Percentiles rank a stretch among this genome's conserved stretches.
These are phyloP conservation scores for Buphagus erythrorhynchus DNA, from an alignment of 2,797 vertebrate genomes.

Conservation along the genomic window DNA sequence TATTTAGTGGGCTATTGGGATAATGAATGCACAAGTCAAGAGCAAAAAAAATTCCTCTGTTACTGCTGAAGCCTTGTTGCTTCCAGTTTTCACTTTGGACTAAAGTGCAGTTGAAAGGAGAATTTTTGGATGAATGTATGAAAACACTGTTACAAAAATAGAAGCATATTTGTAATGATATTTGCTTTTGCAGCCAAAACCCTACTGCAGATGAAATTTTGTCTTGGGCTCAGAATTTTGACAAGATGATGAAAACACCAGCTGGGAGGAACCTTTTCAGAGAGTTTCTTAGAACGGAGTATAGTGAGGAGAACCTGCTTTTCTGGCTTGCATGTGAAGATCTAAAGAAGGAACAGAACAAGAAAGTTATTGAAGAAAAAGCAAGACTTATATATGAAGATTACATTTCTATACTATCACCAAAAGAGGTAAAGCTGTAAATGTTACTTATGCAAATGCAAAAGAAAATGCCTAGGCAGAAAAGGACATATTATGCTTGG, in stretches of 20 bases:
- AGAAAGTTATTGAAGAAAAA: slow-evolving; percentile 89
- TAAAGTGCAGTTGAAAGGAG: neutral
- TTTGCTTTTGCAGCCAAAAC: slow-evolving; percentile 77
- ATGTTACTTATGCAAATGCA: neutral
- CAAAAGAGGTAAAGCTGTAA: slow-evolving; percentile 89
- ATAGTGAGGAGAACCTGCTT: slow-evolving; percentile 98
- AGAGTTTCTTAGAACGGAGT: slow-evolving; percentile 96
- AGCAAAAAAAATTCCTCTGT: neutral
- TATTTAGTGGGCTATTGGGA: neutral
- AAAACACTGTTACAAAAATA: slow-evolving; percentile 52
- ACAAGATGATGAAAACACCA: slow-evolving; percentile 94
- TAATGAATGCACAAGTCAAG: slow-evolving; percentile 22
- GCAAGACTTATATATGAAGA: slow-evolving; percentile 96
- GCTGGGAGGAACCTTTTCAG: slow-evolving; percentile 93
- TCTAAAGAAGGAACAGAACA: slow-evolving; percentile 91
- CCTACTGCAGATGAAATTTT: slow-evolving; percentile 91
- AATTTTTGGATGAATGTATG: neutral
- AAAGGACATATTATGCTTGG: neutral
- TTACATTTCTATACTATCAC: slow-evolving; percentile 98
- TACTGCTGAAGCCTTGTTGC: neutral
- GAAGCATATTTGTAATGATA: slow-evolving; percentile 35
- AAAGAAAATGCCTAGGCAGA: neutral
- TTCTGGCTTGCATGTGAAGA: slow-evolving; percentile 99
- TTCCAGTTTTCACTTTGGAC: neutral
- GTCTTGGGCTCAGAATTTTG: slow-evolving; percentile 97